phyloP scores from a whole-genome alignment of 2,888 invertebrate species.

The Hesperia comma region DNA sequence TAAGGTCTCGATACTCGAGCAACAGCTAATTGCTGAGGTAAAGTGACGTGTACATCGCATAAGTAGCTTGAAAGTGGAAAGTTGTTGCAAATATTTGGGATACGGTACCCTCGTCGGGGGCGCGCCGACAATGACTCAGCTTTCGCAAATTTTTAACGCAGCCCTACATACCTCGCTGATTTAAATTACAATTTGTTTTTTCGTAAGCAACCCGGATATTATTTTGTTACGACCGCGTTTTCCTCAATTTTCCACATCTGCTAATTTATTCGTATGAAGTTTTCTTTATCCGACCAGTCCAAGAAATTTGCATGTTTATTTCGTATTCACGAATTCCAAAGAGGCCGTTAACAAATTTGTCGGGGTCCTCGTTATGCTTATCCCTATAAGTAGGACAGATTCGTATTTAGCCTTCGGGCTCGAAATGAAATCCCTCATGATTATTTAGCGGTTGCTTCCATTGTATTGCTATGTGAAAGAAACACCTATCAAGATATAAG shows the following conservation, averaged over 20 bases:
- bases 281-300: slow-evolving; percentile 54
- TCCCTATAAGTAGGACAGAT: slow-evolving; percentile 35
- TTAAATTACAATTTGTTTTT: slow-evolving; percentile 48
- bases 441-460: slow-evolving; percentile 26
- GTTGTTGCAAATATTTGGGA: slow-evolving; percentile 33
- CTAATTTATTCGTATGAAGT: slow-evolving; percentile 60
- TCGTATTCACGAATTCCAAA: slow-evolving; percentile 63
- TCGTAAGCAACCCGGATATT: slow-evolving; percentile 28
- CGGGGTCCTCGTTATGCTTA: slow-evolving; percentile 43
- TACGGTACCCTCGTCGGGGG: slow-evolving; percentile 38
- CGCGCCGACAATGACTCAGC: not conserved
- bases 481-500: slow-evolving; percentile 9
- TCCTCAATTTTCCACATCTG: slow-evolving; percentile 46
- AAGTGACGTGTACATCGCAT: slow-evolving; percentile 1
- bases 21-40: slow-evolving; percentile 10
- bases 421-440: slow-evolving; percentile 25
- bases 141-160: slow-evolving; percentile 50
- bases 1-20: slow-evolving; percentile 17
- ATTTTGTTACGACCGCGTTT: slow-evolving; percentile 30
- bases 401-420: slow-evolving; percentile 29
- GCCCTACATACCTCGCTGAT: slow-evolving; percentile 47
- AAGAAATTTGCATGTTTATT: slow-evolving; percentile 63
- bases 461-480: slow-evolving; percentile 11
- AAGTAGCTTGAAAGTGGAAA: slow-evolving; percentile 29
- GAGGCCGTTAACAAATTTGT: slow-evolving; percentile 61